These are phyloP conservation scores for Probosciger aterrimus DNA, from an alignment of 2,113 vertebrate species.

Conservation along the genomic window DNA sequence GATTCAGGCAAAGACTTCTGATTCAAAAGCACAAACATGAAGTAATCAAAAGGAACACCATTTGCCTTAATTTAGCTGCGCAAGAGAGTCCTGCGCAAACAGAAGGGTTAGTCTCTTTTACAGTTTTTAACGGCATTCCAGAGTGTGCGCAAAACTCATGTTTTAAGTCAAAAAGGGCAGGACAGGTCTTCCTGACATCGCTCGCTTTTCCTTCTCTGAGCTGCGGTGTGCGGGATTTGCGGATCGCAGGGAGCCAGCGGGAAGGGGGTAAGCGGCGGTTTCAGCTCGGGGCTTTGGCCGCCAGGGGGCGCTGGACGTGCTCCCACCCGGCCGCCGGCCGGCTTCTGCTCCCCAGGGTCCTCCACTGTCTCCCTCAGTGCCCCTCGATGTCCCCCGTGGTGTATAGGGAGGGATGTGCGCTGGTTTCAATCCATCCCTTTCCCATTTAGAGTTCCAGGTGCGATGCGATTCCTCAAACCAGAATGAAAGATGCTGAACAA, in stretches of 20 bases:
- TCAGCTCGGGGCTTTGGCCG: background rate
- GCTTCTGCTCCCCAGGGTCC: background rate
- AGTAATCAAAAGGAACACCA: background rate
- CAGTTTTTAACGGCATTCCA: background rate
- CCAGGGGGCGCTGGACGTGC: background rate
- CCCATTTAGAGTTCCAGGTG: background rate
- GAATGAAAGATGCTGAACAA: background rate
- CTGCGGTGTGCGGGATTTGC: background rate
- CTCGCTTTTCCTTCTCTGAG: background rate
- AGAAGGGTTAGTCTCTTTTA: background rate
- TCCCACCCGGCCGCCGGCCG: background rate
- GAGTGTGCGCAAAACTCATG: fast-evolving
- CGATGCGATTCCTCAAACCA: background rate
- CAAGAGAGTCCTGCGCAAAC: background rate
- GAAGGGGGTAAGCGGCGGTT: background rate
- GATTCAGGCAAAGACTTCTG: background rate
- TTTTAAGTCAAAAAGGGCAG: background rate
- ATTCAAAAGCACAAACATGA: background rate
- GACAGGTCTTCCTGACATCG: background rate
- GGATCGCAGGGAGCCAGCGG: background rate
- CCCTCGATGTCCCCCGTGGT: background rate
- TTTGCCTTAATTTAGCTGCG: background rate
- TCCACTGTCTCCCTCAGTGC: background rate
- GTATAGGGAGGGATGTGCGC: background rate
- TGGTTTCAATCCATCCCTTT: background rate